phyloP scores from a whole-genome alignment of 1,140 invertebrate genomes.

The Protaetia brevitarsis region DNA sequence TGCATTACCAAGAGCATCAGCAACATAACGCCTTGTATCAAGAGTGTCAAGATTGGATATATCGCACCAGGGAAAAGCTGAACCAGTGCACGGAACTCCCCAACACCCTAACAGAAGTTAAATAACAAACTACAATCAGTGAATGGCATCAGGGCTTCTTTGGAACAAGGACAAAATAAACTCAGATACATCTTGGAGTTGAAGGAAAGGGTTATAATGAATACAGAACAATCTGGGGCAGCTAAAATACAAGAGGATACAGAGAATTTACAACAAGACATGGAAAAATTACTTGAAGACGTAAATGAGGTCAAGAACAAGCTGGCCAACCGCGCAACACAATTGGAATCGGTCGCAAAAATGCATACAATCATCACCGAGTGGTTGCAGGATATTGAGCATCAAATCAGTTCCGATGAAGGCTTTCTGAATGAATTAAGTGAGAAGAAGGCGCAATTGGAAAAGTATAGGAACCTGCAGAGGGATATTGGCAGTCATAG shows the following conservation, averaged over 20 bases:
- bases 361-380: slow-evolving; percentile 73
- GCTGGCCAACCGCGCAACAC: slow-evolving; percentile 64
- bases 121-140: slow-evolving; percentile 80
- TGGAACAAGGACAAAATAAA: slow-evolving; percentile 90
- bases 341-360: slow-evolving; percentile 84
- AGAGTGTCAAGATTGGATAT: slow-evolving; percentile 90
- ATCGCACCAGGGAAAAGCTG: slow-evolving; percentile 78
- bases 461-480: slow-evolving; percentile 76
- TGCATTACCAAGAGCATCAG: slow-evolving; percentile 90
- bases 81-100: slow-evolving; percentile 74
- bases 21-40: slow-evolving; percentile 84
- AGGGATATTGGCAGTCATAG: slow-evolving; percentile 74
- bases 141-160: slow-evolving; percentile 76
- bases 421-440: slow-evolving; percentile 77
- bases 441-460: slow-evolving; percentile 83
- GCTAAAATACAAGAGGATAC: slow-evolving; percentile 87
- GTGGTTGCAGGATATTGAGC: slow-evolving; percentile 82
- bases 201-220: slow-evolving; percentile 88
- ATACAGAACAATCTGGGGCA: slow-evolving; percentile 82
- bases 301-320: slow-evolving; percentile 74
- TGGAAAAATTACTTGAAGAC: slow-evolving; percentile 78
- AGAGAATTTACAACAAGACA: slow-evolving; percentile 81
- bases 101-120: slow-evolving; percentile 72
- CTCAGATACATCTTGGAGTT: slow-evolving; percentile 84
- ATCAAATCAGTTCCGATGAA: slow-evolving; percentile 72